A percentile compares a stretch with the other conserved stretches of the same genome.
Conservation (phyloP, 2,797 vertebrate genomes). For the Morus bassanus region DNA sequence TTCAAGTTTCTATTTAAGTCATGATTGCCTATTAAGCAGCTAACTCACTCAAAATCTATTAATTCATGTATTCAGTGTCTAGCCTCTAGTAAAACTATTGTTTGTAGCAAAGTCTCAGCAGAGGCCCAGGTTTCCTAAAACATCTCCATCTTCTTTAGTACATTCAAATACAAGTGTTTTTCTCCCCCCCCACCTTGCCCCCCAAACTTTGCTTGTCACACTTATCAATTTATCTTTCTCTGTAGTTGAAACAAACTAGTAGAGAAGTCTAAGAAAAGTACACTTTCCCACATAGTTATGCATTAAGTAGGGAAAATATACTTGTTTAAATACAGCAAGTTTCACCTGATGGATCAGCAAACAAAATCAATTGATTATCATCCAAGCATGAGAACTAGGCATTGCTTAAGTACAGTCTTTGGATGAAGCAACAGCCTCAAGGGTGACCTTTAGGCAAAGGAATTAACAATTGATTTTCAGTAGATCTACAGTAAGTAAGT, state of each 20-base stretch:
- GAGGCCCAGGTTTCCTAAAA: not conserved
- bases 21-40: not conserved
- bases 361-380: constrained; percentile 5
- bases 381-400: not conserved
- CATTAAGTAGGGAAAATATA: not conserved
- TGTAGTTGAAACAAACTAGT: not conserved
- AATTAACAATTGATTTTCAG: not conserved
- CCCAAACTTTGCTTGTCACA: not conserved
- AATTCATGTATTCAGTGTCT: not conserved
- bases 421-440: not conserved
- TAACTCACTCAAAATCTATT: not conserved
- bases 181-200: accelerated
- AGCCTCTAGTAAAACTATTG: not conserved
- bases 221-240: accelerated
- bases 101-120: not conserved
- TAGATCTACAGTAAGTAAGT: not conserved
- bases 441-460: not conserved
- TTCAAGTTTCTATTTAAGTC: not conserved
- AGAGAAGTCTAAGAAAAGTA: not conserved
- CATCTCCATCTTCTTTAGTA: not conserved
- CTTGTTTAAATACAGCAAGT: not conserved
- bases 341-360: constrained; percentile 29
- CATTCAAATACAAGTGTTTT: not conserved
- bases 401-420: not conserved
- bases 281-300: not conserved